Evolutionary conservation across 2,797 vertebrate species (phyloP), one percentile per base, ranked within the genome.

Genomic region (Furcifer pardalis): DNA sequence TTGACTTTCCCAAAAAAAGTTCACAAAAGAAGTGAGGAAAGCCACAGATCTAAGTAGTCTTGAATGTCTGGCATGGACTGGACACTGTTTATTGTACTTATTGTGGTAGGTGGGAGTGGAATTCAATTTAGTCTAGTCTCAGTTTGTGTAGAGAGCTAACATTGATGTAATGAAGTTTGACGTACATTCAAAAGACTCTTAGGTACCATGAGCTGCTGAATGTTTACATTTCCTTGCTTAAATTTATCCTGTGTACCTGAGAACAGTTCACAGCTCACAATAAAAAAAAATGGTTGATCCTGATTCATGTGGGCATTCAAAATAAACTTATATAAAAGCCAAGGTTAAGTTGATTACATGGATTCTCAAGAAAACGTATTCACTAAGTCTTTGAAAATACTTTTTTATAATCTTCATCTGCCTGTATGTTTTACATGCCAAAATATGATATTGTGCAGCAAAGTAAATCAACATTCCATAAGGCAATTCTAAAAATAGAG

Each of bases 191-290:
- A 73, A 56, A 52, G 40, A 32, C 52, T 73, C 56, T 73, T 37
- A 73, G 80, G 69, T 82, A 52, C 60, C 80, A 73, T 59, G 80
- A 82, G 73, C 27, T 81, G 30, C 68, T n/a, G 13, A 32, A 72
- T 60, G 59, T 62, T 59, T 44, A 44, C 30, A 81, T 81, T 62
- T 62, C 30, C 37, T 62, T 62, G 40, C 52, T 72, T 82, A 44
- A n/a, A n/a, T n/a, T n/a, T n/a, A n/a, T n/a, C n/a, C n/a, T n/a
- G n/a, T n/a, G n/a, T n/a, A n/a, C n/a, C 56, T 71, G 65, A 71
- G 13, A 81, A 56, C 25, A 30, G 65, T 30, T 23, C 44, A 69
- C 37, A 21, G 37, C 56, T 60, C 37, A 12, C 30, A 44, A 35
- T 9, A 42, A 37, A 72, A 81, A 42, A 17, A 37, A 25, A 40